phyloP scores from a whole-genome alignment of 1,140 invertebrate species.

The Mesaphorura yosii region DNA sequence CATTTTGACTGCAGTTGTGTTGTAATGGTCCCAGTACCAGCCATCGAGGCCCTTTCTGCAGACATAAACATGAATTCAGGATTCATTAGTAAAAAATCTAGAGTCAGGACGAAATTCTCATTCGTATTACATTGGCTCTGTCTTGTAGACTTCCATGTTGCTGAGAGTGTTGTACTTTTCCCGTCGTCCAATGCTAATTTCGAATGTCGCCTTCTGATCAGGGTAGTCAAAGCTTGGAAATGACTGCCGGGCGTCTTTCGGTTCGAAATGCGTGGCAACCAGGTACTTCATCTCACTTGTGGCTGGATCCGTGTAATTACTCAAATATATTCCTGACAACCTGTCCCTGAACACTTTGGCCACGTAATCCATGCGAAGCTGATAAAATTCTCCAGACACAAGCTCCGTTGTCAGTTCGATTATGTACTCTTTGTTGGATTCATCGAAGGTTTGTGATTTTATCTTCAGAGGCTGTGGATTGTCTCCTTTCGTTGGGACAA shows the following conservation, averaged over 20 bases:
- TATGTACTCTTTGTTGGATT: neutral
- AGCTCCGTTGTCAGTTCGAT: neutral
- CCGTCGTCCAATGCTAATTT: constrained; percentile 50
- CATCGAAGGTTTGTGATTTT: neutral
- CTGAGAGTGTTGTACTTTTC: constrained; percentile 57
- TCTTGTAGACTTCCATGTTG: constrained; percentile 59
- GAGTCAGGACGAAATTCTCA: neutral
- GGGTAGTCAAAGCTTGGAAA: constrained; percentile 52
- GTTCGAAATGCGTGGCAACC: constrained; percentile 44
- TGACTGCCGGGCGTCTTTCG: constrained; percentile 42
- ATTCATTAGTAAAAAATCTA: neutral
- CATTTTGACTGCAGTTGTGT: constrained; percentile 61
- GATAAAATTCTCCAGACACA: neutral
- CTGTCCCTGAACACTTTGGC: neutral
- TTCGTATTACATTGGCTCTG: constrained; percentile 41
- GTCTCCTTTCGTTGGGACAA: neutral
- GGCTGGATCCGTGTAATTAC: neutral
- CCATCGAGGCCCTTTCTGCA: constrained; percentile 29
- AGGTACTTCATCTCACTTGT: neutral
- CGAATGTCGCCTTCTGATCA: constrained; percentile 43
- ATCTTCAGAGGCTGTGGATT: neutral
- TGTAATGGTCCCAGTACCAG: constrained; percentile 54
- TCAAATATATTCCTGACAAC: neutral
- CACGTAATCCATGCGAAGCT: neutral
- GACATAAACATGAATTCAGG: neutral